phyloP scores from a whole-genome alignment of 2,888 invertebrate genomes.

The Cataglyphis albicans region DNA sequence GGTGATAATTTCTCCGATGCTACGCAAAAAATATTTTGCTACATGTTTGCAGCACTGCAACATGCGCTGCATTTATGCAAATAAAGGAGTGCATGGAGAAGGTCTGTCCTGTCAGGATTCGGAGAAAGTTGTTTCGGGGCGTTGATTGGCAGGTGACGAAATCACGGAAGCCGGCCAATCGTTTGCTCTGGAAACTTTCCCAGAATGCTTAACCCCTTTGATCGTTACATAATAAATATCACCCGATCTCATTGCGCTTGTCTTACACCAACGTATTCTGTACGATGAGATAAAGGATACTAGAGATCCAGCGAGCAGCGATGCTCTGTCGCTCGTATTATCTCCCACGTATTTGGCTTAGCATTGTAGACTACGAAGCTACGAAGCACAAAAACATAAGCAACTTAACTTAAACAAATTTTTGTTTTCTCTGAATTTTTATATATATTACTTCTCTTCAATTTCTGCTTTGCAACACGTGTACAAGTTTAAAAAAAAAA shows the following conservation, averaged over 20 bases:
- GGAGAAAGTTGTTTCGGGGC: constrained; percentile 81
- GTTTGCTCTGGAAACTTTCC: constrained; percentile 79
- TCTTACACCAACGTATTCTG: constrained; percentile 66
- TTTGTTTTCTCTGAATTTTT: background rate
- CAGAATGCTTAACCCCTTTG: constrained; percentile 79
- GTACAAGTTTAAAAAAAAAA: background rate
- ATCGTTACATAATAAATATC: constrained; percentile 79
- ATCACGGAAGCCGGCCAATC: constrained; percentile 80
- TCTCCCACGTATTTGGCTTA: constrained; percentile 58
- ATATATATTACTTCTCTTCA: background rate
- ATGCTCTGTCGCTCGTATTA: constrained; percentile 47
- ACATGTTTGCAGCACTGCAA: background rate
- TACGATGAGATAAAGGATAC: constrained; percentile 67
- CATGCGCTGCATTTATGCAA: constrained; percentile 61
- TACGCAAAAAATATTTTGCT: constrained; percentile 5
- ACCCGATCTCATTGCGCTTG: constrained; percentile 63
- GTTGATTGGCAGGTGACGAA: constrained; percentile 81
- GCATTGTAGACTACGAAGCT: background rate
- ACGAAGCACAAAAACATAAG: background rate
- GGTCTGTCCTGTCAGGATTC: constrained; percentile 70
- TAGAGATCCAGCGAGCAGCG: constrained; percentile 29
- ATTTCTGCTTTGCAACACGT: background rate
- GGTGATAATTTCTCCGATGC: background rate
- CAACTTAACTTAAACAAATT: background rate
- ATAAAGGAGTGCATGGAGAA: constrained; percentile 54